Evolutionary conservation across 2,113 vertebrate genomes (phyloP), one percentile per base, ranked within the genome.

Genomic region (Rhinoderma darwinii): DNA sequence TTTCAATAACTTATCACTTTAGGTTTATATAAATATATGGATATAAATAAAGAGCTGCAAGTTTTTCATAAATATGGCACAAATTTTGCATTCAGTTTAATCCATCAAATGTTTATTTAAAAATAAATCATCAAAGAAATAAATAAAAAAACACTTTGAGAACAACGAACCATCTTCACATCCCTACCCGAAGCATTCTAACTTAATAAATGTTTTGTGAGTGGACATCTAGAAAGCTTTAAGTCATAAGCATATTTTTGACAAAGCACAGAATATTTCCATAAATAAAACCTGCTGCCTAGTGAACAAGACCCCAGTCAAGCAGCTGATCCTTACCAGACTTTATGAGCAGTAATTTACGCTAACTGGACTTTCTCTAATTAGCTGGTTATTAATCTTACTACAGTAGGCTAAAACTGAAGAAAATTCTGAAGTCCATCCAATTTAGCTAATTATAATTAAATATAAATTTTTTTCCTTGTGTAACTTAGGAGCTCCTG

Each of bases 211-310:
- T 76, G 73, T n/a, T 76, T 76, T 47, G 25, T 76, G 18, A 44
- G 14, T 44, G 73, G 11, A 32, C 70, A 73, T 61, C 27, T 61
- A 43, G 37, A 82, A 44, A 82, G 30, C 39, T 82, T 39, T 17
- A 61, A 41, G 59, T 82, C 39, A 30, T 44, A 74, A 54, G 63
- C 22, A 44, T 47, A 82, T 47, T 73, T 51, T 61, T 81, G 51
- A 18, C 70, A 81, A 12, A 47, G 25, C 88, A 87, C 83, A 83
- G 73, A 83, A 41, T 85, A 14, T 89, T 89, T 89, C 59, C 59
- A 47, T 27, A n/a, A n/a, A 76, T 61, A 86, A 89, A 90, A 88
- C 89, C 91, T 74, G 76, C 90, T 86, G 78, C 79, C 70, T 88
- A 61, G 56, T 82, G 56, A 66, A 37, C 43, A 43, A 56, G 54